Conservation (phyloP, 2,888 invertebrate species). For the Drosophila buzzatii region DNA sequence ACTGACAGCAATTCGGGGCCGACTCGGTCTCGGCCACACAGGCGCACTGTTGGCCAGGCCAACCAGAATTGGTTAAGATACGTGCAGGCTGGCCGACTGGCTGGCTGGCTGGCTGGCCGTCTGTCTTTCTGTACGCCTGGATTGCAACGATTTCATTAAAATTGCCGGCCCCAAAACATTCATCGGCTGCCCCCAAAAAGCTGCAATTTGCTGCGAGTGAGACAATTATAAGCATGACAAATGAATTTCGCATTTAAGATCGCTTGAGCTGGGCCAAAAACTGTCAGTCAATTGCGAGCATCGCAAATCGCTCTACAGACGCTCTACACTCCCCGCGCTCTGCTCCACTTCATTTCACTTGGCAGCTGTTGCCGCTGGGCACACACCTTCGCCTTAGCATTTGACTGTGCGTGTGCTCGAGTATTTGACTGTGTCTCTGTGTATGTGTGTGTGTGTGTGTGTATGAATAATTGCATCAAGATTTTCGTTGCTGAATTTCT, state of each 20-base stretch:
- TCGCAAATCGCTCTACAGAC: slow-evolving; percentile 10
- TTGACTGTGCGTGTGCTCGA: slow-evolving; percentile 42
- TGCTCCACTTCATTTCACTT: neutral
- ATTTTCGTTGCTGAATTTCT: slow-evolving; percentile 56
- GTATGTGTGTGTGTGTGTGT: slow-evolving; percentile 31
- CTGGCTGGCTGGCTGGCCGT: slow-evolving; percentile 18
- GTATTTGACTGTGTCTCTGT: neutral
- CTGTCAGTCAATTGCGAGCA: slow-evolving; percentile 67
- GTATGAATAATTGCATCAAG: slow-evolving; percentile 81
- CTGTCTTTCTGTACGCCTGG: neutral
- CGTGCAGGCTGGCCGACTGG: slow-evolving; percentile 63
- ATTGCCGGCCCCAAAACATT: slow-evolving; percentile 67
- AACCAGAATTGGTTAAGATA: slow-evolving; percentile 41
- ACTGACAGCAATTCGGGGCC: slow-evolving; percentile 76
- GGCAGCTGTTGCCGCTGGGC: slow-evolving; percentile 66
- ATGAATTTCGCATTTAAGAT: slow-evolving; percentile 78
- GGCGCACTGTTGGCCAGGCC: slow-evolving; percentile 11
- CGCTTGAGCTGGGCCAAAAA: slow-evolving; percentile 37
- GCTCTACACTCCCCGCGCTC: neutral
- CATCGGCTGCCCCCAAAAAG: slow-evolving; percentile 56
- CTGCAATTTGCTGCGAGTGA: slow-evolving; percentile 75
- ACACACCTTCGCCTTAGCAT: slow-evolving; percentile 69
- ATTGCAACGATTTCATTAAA: slow-evolving; percentile 79
- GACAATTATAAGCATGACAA: slow-evolving; percentile 83
- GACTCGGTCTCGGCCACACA: slow-evolving; percentile 65